Evolutionary conservation across 2,888 invertebrate species (phyloP).

Genomic region (Alentia gelatinosa): DNA sequence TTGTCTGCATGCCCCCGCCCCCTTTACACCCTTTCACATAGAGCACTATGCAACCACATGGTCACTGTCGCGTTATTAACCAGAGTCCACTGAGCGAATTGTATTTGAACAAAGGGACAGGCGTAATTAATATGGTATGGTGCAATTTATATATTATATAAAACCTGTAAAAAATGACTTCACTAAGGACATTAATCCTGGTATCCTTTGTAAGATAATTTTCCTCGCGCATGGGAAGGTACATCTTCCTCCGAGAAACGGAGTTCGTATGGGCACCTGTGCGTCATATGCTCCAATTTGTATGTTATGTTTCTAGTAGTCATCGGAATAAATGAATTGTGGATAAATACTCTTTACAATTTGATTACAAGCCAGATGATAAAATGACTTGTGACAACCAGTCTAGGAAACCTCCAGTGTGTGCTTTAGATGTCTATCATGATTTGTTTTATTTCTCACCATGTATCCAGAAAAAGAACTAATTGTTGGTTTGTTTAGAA

Average conservation of each 20-base stretch:
- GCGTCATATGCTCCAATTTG: slow-evolving; percentile 14
- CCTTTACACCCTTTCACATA: neutral
- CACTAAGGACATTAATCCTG: slow-evolving; percentile 16
- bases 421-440: slow-evolving; percentile 26
- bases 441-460: slow-evolving; percentile 5
- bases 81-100: slow-evolving; percentile 14
- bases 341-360: neutral
- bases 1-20: neutral
- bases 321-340: slow-evolving; percentile 16
- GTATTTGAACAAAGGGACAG: slow-evolving; percentile 47
- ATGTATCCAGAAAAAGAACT: neutral
- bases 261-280: neutral
- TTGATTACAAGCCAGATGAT: neutral
- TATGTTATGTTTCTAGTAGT: slow-evolving; percentile 19
- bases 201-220: slow-evolving; percentile 40
- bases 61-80: neutral
- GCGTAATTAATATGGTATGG: slow-evolving; percentile 40
- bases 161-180: slow-evolving; percentile 44
- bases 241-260: neutral
- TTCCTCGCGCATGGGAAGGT: neutral
- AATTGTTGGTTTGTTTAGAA: neutral
- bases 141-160: slow-evolving; percentile 49
- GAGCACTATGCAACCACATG: slow-evolving; percentile 37
- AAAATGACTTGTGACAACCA: slow-evolving; percentile 7
- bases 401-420: slow-evolving; percentile 1